Conservation (phyloP, 2,797 vertebrate species). For the Pogonophryne albipinna region DNA sequence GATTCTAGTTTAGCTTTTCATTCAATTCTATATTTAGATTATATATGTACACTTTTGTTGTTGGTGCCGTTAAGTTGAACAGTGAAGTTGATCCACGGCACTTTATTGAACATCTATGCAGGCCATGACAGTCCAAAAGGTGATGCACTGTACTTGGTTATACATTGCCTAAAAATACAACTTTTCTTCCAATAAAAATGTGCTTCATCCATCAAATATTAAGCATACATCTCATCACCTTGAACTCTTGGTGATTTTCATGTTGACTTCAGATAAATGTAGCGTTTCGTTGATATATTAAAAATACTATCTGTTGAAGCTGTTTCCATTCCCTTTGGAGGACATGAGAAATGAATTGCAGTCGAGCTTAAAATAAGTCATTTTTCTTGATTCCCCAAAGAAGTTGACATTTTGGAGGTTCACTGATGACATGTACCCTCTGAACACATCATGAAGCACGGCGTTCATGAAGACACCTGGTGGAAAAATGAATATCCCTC, state of each 20-base stretch:
- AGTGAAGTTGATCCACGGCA: neutral
- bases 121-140: neutral
- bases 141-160: neutral
- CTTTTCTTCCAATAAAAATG: constrained; percentile 20
- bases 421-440: constrained; percentile 47
- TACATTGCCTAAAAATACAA: constrained; percentile 2
- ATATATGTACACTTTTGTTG: neutral
- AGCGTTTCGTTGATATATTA: constrained; percentile 42
- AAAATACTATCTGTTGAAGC: constrained; percentile 18
- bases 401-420: constrained; percentile 57
- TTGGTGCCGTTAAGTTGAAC: neutral
- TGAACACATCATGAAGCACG: constrained; percentile 34
- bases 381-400: constrained; percentile 50
- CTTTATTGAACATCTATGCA: neutral
- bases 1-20: neutral
- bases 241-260: constrained; percentile 23
- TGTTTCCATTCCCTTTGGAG: constrained; percentile 37
- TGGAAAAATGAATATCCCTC: constrained; percentile 55
- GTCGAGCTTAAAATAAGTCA: constrained; percentile 35
- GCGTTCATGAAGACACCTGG: constrained; percentile 62
- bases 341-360: constrained; percentile 24
- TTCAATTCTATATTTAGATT: neutral
- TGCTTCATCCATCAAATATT: constrained; percentile 42
- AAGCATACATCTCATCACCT: constrained; percentile 36
- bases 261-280: constrained; percentile 44